Conservation (phyloP, 64 coral and sea anemone genomes). For the Montipora cactus region DNA sequence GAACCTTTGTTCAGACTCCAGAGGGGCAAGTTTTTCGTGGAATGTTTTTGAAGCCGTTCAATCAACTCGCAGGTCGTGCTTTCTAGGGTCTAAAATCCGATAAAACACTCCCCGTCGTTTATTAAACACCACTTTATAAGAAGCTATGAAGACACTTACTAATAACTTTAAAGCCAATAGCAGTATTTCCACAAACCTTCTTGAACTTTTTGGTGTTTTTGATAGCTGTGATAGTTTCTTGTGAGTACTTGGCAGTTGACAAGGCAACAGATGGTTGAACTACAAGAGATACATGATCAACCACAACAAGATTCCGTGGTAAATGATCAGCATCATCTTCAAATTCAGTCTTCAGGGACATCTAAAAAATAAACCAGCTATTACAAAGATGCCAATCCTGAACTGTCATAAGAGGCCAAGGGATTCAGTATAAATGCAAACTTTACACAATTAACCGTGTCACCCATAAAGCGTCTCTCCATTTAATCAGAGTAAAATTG, state of each 20-base stretch:
- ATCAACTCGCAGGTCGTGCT: too few relatives aligned
- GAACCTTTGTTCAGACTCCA: too few relatives aligned
- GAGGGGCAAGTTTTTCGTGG: too few relatives aligned
- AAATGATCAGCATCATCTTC: constrained; percentile 59
- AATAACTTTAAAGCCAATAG: neutral
- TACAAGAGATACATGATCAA: constrained; percentile 75
- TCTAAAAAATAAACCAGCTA: neutral
- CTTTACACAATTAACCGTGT: neutral
- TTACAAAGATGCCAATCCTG: neutral
- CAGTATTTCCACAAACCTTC: constrained; percentile 59
- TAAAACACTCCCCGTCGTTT: too few relatives aligned
- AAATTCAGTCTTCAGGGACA: neutral
- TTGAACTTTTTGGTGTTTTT: constrained; percentile 91
- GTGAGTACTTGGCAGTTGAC: neutral
- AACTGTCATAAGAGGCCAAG: neutral
- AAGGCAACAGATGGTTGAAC: constrained; percentile 15
- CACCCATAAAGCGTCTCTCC: too few relatives aligned
- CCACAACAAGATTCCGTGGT: constrained; percentile 67
- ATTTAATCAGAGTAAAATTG: too few relatives aligned
- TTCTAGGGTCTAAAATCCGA: too few relatives aligned
- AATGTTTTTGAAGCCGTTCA: too few relatives aligned
- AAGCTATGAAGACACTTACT: neutral
- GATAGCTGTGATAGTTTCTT: neutral
- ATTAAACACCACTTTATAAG: neutral
- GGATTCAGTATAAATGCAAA: neutral